phyloP scores from a whole-genome alignment of 1,140 invertebrate species.

The Ectropis grisescens region DNA sequence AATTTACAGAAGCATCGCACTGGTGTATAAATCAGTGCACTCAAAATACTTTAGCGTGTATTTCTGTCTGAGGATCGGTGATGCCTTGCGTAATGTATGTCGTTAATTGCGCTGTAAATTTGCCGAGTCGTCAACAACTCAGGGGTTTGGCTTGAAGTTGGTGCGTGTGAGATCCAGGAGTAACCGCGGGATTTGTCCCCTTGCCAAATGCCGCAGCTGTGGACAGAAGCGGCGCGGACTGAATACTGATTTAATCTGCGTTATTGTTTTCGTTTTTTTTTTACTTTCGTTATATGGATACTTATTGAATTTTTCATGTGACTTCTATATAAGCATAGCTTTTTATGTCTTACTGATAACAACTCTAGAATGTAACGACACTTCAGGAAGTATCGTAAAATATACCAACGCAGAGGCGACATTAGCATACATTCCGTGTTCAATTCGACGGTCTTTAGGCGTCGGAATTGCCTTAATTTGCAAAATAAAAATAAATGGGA shows the following conservation, averaged over 20 bases:
- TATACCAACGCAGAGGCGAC: constrained; percentile 30
- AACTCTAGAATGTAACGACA: too few species aligned
- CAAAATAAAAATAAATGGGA: constrained; percentile 53
- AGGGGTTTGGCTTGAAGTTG: constrained; percentile 12
- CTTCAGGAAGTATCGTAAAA: constrained; percentile 56
- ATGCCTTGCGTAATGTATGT: constrained; percentile 27
- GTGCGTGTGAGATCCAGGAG: constrained; percentile 10
- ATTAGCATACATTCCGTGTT: constrained; percentile 63
- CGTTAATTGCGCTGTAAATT: constrained; percentile 27
- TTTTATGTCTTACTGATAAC: too few species aligned
- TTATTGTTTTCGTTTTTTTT: constrained; percentile 62
- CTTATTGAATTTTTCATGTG: constrained; percentile 64
- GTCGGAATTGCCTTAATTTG: constrained; percentile 51
- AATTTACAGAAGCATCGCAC: constrained; percentile 9
- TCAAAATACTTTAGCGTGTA: constrained; percentile 19
- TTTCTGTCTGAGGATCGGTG: constrained; percentile 17
- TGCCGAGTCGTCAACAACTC: constrained; percentile 13
- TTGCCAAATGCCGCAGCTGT: constrained; percentile 58
- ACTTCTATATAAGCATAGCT: too few species aligned
- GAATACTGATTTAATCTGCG: constrained; percentile 56
- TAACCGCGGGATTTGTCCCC: constrained; percentile 25
- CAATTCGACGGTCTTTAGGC: constrained; percentile 40
- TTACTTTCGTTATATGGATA: constrained; percentile 45
- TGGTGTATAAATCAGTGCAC: constrained; percentile 14
- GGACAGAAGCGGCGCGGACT: constrained; percentile 34